Percentiles rank a stretch among this genome's conserved stretches.
Conservation (phyloP, 2,888 invertebrate species). For the Eucriotettix oculatus region DNA sequence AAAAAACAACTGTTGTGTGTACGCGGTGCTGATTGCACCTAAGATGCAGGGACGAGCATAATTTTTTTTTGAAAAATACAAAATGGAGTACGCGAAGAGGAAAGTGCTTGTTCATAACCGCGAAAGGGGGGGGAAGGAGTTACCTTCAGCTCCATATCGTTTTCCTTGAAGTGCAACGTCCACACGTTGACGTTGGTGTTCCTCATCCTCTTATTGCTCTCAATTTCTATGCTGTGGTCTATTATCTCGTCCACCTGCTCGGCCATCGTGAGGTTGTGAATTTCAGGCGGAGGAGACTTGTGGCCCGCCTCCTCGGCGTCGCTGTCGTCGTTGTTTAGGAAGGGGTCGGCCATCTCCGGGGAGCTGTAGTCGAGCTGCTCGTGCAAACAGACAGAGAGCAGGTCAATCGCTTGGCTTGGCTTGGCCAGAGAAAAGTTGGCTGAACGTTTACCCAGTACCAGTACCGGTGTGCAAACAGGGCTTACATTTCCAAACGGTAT, state of each 20-base stretch:
- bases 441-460: no score
- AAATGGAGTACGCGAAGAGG: no score
- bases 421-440: no score
- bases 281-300: background rate
- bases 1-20: no score
- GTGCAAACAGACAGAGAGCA: no score
- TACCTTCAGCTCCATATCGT: constrained; percentile 63
- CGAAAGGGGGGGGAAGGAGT: no score
- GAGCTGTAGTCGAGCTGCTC: background rate
- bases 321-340: constrained; percentile 11
- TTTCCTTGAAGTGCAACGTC: constrained; percentile 73
- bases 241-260: constrained; percentile 61
- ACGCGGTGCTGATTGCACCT: no score
- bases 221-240: constrained; percentile 74
- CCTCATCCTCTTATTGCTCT: constrained; percentile 76
- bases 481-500: constrained; percentile 80
- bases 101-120: no score
- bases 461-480: no score
- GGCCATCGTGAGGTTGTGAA: constrained; percentile 13
- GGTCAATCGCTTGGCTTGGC: no score
- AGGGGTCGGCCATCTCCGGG: constrained; percentile 7
- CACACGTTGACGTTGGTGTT: constrained; percentile 71
- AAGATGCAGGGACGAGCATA: no score
- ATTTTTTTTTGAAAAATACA: no score
- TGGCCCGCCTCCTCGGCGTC: constrained; percentile 10